Percentiles rank a stretch among this genome's conserved stretches.
Conservation (phyloP, 2,113 vertebrate genomes). For the Saccopteryx leptura region DNA sequence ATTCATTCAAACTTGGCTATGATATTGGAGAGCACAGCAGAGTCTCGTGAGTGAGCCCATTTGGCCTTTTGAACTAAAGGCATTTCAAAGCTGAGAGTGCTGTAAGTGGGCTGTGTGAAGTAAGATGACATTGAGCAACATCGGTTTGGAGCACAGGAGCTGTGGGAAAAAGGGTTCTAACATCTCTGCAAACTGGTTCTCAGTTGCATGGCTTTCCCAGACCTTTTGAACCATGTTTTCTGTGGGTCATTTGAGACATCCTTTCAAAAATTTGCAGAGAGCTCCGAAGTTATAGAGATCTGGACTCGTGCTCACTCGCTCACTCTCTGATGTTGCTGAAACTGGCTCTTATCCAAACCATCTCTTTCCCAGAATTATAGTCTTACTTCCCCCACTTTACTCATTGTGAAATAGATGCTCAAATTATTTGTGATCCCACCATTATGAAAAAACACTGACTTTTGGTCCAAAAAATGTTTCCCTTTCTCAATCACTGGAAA, state of each 20-base stretch:
- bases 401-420: neutral
- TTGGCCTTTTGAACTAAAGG: neutral
- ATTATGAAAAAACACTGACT: neutral
- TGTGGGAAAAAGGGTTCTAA: neutral
- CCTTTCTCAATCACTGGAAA: conserved; percentile 19
- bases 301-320: neutral
- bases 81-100: neutral
- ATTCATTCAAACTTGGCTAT: conserved; percentile 8
- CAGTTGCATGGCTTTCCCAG: neutral
- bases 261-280: neutral
- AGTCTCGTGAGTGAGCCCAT: neutral
- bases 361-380: neutral
- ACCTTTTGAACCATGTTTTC: neutral
- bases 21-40: neutral
- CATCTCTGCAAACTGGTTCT: neutral
- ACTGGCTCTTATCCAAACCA: neutral
- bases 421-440: neutral
- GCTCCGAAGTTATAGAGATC: neutral
- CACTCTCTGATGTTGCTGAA: neutral
- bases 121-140: neutral
- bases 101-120: neutral
- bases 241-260: neutral
- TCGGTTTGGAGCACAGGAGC: neutral
- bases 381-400: neutral
- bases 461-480: neutral